Base-by-base conservation (phyloP, 1,140 invertebrate species). In the Danaus melanippus region DNA sequence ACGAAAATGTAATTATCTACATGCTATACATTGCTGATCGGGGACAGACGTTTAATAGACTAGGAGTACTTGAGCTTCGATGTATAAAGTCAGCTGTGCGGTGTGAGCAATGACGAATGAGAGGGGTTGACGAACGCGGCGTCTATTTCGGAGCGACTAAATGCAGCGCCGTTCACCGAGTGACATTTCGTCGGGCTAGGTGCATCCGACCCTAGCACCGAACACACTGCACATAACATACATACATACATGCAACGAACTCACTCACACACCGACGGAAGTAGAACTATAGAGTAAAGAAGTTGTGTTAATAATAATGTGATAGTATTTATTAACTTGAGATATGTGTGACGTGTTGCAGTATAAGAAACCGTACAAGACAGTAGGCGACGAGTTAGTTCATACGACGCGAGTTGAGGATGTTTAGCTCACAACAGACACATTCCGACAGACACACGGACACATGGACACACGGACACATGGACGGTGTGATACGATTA, bases 131-230 rank as follows among this genome's bases (percentile, higher is more conserved):
- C 78, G 83, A 86, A 86, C 83, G 83, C 78, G 66, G 68, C 60
- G 55, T 80, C 83, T 86, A 86, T 86, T 86, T 86, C 60, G 74
- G 79, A 81, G 69, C 78, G 74, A 75, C 79, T 84, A 84, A 82
- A 86, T 75, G 69, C 71, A 74, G 73, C 73, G 59, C 55, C 61
- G 74, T 72, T 75, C 77, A 81, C 78, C 79, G 77, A 83, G 72
- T 86, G 83, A 86, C 83, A 86, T 86, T 86, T 86, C 76, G 70
- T 70, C 73, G 68, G 49, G 71, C 74, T 83, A 79, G 82, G 71
- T 81, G 79, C 83, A 86, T 84, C 79, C 70, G 70, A 75, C 63
- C 68, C 61, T 67, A 79, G 71, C 75, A 76, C 76, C 71, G 69
- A 67, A 76, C 60, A 64, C 57, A 58, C 51, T 58, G 56, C 17